A percentile compares a stretch with the other conserved stretches of the same genome.
These are phyloP conservation scores for Sinocyclocheilus maitianheensis DNA, from an alignment of 2,113 vertebrate genomes.

Conservation along the genomic window DNA sequence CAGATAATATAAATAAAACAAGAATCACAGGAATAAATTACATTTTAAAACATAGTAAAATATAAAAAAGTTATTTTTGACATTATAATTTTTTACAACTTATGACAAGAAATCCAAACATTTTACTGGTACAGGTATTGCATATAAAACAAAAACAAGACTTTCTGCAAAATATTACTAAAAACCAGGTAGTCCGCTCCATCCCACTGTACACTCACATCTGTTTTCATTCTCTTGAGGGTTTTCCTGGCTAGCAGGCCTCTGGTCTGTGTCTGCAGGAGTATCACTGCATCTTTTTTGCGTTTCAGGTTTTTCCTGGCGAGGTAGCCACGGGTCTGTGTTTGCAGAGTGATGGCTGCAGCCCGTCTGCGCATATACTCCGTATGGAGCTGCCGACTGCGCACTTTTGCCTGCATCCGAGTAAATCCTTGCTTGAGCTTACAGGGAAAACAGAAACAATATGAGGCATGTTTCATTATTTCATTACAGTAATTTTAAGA, in stretches of 20 bases:
- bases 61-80: too few relatives aligned
- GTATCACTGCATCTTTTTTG: slow-evolving; percentile 71
- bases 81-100: too few relatives aligned
- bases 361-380: slow-evolving; percentile 68
- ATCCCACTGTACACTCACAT: slow-evolving; percentile 62
- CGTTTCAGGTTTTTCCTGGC: slow-evolving; percentile 69
- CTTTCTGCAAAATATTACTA: too few relatives aligned
- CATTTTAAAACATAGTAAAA: too few relatives aligned
- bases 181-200: not conserved
- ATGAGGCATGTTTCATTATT: not conserved
- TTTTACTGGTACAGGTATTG: not conserved
- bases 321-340: slow-evolving; percentile 77
- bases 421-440: slow-evolving; percentile 80
- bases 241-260: slow-evolving; percentile 75
- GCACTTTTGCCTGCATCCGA: slow-evolving; percentile 81
- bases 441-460: not conserved
- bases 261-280: slow-evolving; percentile 81
- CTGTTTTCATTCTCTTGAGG: slow-evolving; percentile 63
- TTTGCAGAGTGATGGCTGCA: slow-evolving; percentile 76
- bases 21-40: too few relatives aligned
- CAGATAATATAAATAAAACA: too few relatives aligned
- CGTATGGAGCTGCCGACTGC: slow-evolving; percentile 65
- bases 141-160: not conserved
- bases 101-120: not conserved
- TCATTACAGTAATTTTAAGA: not conserved